These are phyloP conservation scores for Cyclophora punctaria DNA, from an alignment of 2,888 invertebrate genomes.

Conservation along the genomic window DNA sequence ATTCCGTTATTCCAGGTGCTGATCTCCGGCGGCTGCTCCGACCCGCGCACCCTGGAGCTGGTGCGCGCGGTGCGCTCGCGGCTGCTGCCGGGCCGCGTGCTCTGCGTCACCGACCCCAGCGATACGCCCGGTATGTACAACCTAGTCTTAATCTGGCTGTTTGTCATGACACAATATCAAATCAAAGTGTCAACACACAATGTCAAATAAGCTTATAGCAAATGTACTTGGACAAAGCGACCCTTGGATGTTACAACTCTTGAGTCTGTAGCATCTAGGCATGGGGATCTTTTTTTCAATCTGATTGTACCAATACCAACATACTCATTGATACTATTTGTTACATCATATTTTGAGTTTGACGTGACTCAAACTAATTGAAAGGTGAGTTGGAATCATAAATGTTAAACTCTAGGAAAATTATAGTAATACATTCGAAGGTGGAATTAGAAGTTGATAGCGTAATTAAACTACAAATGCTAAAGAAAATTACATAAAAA, in stretches of 20 bases:
- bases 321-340: too few species aligned
- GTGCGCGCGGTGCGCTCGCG: slow-evolving; percentile 78
- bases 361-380: too few species aligned
- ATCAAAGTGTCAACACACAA: neutral
- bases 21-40: slow-evolving; percentile 78
- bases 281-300: too few species aligned
- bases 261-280: too few species aligned
- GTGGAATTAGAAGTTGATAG: too few species aligned
- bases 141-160: slow-evolving; percentile 50
- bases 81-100: slow-evolving; percentile 80
- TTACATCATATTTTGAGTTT: too few species aligned
- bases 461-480: too few species aligned
- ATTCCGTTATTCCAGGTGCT: slow-evolving; percentile 67
- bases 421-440: too few species aligned
- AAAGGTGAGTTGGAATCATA: too few species aligned
- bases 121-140: slow-evolving; percentile 62
- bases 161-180: neutral
- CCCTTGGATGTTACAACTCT: slow-evolving; percentile 1
- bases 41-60: slow-evolving; percentile 79
- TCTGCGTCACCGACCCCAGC: slow-evolving; percentile 78
- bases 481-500: neutral
- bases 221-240: neutral
- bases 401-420: too few species aligned
- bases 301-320: too few species aligned
- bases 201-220: neutral